Evolutionary conservation across 2,888 invertebrate genomes (phyloP), one percentile per base, ranked within the genome.

Genomic region (Linnaemya vulpina): DNA sequence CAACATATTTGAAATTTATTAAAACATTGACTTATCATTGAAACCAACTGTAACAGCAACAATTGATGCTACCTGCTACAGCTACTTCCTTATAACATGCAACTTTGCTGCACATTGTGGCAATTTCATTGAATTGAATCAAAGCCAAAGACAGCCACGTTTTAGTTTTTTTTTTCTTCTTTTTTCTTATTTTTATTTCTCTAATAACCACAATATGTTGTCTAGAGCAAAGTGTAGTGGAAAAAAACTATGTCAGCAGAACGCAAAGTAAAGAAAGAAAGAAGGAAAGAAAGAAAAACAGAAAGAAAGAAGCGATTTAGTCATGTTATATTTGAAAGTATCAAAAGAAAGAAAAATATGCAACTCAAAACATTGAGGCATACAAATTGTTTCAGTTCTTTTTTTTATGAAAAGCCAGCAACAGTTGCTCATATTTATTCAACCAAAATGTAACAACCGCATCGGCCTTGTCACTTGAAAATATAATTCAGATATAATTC

Each of bases 301-400:
- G n/a, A n/a, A n/a, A 49, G 13, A 58, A 65, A 67, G 35, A 46
- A 55, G 2, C 46, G 20, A 51, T 17, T 13, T 25, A 80, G 60
- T 68, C 84, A 81, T 77, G 84, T 77, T 77, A 84, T 75, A 84
- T 84, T 77, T 74, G 84, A 84, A 84, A 84, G 84, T 84, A 60
- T 76, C 51, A 58, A 63, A 35, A 11, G 17, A 55, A 43, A 38
- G 17, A 55, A 43, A 38, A 71, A 67, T 13, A 25, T 4, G 15
- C 8, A 53, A 40, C 22, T n/a, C 46, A 10, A 25, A 60, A 46
- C 67, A 7, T 22, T 13, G 8, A 1, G n/a, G n/a, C 3, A 58
- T 35, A 8, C 35, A 58, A 2, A 8, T 49, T n/a, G 11, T 11
- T 40, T n/a, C n/a, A n/a, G n/a, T n/a, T n/a, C n/a, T n/a, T n/a